Evolutionary conservation across 2,113 vertebrate species (phyloP), one percentile per base, ranked within the genome.

Genomic region (Strix uralensis): DNA sequence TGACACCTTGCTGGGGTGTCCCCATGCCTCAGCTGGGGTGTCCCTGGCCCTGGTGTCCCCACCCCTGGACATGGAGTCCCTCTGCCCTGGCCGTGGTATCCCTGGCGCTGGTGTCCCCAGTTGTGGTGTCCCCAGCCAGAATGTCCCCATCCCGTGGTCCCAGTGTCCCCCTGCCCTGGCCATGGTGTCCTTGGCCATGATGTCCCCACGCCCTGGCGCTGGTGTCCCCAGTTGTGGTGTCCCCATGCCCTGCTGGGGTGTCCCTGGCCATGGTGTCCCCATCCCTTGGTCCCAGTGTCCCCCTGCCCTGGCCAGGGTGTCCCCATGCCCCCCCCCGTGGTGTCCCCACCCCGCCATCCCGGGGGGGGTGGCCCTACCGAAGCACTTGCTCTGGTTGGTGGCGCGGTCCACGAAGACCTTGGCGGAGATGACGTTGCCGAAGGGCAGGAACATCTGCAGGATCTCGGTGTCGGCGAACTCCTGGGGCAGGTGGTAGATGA

Each of bases 301-400:
- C 65, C 18, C 18, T 11, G 5, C 29, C 32, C 16, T 34, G 25
- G 36, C n/a, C 26, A 15, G 2, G 29, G 11, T 13, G 20, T 40
- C 70, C 51, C 51, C 51, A 19, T 18, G 30, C 20, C 42, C 25
- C 27, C 29, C 74, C 21, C 29, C n/a, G 40, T 40, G 23, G 13
- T 21, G 25, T 13, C 57, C 21, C 42, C 25, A 13, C 38, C 38
- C 55, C 44, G 44, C 44, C 40, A 12, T 42, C 40, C 58, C 12
- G 14, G 78, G 29, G 30, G 15, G 7, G 44, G 44, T 11, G 49
- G 57, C 93, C 99, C 98, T 97, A 99, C 99, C 99, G 92, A 99
- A 99, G 98, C 99, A 99, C 98, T 99, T 99, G 98, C 99, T 99
- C 98, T 99, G 99, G 98, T 99, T 99, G 98, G 99, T 99, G 94